Evolutionary conservation across 2,797 vertebrate species (phyloP), one percentile per base, ranked within the genome.

Genomic region (Cynopterus sphinx): DNA sequence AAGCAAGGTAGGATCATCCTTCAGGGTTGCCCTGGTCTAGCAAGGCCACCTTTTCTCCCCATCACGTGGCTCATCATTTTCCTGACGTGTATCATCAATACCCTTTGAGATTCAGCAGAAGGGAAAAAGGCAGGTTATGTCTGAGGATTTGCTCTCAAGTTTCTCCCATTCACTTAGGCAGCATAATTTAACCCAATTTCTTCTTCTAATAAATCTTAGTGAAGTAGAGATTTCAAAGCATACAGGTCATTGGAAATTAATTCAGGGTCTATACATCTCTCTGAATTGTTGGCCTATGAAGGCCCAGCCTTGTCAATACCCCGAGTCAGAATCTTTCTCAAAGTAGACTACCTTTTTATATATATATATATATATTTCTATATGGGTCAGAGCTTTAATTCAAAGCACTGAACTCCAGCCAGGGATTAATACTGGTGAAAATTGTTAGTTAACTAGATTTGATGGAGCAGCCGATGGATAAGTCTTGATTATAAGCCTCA

Each of bases 381-480:
- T 59, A 70, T 77, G 91, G 86, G 59, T 94, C 85, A 97, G 53
- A 89, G 39, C 94, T 94, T 46, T 96, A 96, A 96, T 77, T 55
- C 0, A 94, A 74, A 59, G 70, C 43, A 92, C 28, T 95, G 84
- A 95, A 96, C 85, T 82, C 75, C 43, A 82, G 78, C 28, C 5
- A 63, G 1, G 3, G 4, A 95, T 97, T 93, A 98, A 91, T 78
- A 96, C 74, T 82, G 92, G 97, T 96, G 41, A 84, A 84, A 96
- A 81, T 83, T 75, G 95, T 19, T 91, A 39, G 81, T 93, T 98
- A 94, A 87, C 28, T 87, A 96, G 85, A 91, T 73, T n/a, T 86
- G 81, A 97, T 95, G 73, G 91, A 96, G 86, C 92, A 43, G 2
- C 0, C 8, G 0, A 85, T 91, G 91, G 81, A 95, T 79, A 96